Conservation (phyloP, 1,140 invertebrate genomes). For the Aleiodes sp. region DNA sequence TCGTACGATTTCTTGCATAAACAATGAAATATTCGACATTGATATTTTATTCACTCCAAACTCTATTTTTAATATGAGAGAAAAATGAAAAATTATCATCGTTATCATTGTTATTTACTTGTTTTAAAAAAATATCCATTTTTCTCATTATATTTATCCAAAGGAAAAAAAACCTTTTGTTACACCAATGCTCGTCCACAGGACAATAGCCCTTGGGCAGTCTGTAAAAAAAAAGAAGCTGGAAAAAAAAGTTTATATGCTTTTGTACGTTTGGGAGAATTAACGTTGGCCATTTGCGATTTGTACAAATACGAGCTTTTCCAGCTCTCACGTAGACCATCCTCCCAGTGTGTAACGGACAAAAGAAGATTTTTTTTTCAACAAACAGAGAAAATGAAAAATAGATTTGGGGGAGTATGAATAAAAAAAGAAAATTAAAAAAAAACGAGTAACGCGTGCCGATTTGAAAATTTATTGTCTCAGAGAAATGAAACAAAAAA, state of each 20-base stretch:
- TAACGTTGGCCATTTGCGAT: slow-evolving; percentile 17
- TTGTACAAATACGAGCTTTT: neutral
- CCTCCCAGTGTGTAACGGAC: too few species aligned
- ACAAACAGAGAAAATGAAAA: neutral
- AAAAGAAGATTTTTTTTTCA: too few species aligned
- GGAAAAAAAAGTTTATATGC: neutral
- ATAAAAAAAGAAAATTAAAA: slow-evolving; percentile 4
- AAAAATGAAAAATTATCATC: too few species aligned
- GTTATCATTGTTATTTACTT: too few species aligned
- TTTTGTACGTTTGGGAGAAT: slow-evolving; percentile 7
- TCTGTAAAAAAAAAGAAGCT: neutral
- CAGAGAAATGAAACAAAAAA: neutral
- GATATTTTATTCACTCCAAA: too few species aligned
- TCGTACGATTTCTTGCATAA: too few species aligned
- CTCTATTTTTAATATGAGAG: too few species aligned
- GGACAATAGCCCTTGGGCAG: slow-evolving; percentile 4
- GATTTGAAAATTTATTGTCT: slow-evolving; percentile 30
- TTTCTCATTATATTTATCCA: slow-evolving; percentile 1
- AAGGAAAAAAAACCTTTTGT: neutral
- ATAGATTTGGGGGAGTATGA: neutral
- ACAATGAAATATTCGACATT: too few species aligned
- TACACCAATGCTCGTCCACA: neutral
- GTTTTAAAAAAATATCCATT: neutral
- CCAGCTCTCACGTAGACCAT: neutral
- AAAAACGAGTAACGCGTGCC: slow-evolving; percentile 15